Conservation (phyloP, 2,888 invertebrate genomes). For the Caenorhabditis sp. region DNA sequence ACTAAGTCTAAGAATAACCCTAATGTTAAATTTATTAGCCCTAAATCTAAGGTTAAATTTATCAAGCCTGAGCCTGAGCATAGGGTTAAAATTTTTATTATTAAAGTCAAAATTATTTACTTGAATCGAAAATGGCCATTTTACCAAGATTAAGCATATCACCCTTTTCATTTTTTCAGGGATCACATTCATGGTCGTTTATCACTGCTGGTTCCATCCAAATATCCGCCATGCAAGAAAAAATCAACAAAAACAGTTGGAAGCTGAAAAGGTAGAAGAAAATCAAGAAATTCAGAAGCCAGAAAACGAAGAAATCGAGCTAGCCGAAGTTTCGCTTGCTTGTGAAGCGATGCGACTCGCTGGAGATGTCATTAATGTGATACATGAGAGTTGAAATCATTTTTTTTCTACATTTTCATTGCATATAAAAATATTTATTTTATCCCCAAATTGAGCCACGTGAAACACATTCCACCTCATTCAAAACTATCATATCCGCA, state of each 20-base stretch:
- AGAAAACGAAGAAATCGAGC: not conserved
- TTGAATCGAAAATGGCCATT: no score
- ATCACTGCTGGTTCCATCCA: conserved; percentile 58
- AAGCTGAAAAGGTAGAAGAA: not conserved
- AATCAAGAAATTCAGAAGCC: not conserved
- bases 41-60: no score
- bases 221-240: conserved; percentile 29
- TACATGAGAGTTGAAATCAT: not conserved
- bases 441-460: not conserved
- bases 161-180: no score
- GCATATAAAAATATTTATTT: not conserved
- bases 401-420: not conserved
- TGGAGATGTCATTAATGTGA: not conserved
- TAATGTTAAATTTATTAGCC: no score
- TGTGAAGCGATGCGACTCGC: not conserved
- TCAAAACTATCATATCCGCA: not conserved
- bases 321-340: not conserved
- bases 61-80: no score
- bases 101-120: no score
- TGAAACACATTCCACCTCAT: not conserved
- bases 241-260: not conserved
- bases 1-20: no score
- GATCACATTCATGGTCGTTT: conserved; percentile 47
- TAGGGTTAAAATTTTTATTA: no score
- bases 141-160: no score